Conservation (phyloP, 2,113 vertebrate species). For the Aplodontia rufa region DNA sequence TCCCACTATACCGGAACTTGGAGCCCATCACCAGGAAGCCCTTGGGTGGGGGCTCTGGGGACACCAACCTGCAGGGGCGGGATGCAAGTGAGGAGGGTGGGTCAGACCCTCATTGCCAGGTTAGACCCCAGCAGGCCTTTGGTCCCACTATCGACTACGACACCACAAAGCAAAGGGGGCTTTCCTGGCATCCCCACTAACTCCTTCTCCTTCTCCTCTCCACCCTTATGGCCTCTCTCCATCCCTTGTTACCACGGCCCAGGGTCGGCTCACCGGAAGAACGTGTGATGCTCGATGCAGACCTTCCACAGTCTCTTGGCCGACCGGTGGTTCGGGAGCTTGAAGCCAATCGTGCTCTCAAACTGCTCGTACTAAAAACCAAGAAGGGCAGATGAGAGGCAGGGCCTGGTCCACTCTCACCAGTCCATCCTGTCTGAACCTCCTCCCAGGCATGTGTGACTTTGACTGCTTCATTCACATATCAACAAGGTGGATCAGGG, state of each 20-base stretch:
- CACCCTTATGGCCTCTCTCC: background rate
- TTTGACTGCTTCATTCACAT: background rate
- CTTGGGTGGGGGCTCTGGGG: conserved; percentile 96
- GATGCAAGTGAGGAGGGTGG: background rate
- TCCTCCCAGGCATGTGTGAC: background rate
- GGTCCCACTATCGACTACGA: background rate
- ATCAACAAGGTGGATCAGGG: background rate
- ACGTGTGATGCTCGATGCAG: conserved; percentile 99
- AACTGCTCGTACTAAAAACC: conserved; percentile 95
- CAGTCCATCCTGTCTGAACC: background rate
- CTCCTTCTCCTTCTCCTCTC: background rate
- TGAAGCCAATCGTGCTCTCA: conserved; percentile 99
- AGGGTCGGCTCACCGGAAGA: conserved; percentile 93
- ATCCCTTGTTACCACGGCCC: background rate
- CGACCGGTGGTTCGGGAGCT: conserved; percentile 97
- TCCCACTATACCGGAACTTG: conserved; percentile 98
- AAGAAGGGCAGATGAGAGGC: background rate
- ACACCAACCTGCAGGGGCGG: conserved; percentile 90
- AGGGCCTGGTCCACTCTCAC: background rate
- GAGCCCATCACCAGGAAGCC: conserved; percentile 99
- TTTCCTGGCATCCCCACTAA: background rate
- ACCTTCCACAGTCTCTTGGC: conserved; percentile 99
- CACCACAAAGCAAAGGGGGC: background rate
- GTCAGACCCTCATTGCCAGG: background rate
- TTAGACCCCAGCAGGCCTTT: background rate